phyloP scores from a whole-genome alignment of 2,888 invertebrate genomes.

The Cryptus viduatorius region DNA sequence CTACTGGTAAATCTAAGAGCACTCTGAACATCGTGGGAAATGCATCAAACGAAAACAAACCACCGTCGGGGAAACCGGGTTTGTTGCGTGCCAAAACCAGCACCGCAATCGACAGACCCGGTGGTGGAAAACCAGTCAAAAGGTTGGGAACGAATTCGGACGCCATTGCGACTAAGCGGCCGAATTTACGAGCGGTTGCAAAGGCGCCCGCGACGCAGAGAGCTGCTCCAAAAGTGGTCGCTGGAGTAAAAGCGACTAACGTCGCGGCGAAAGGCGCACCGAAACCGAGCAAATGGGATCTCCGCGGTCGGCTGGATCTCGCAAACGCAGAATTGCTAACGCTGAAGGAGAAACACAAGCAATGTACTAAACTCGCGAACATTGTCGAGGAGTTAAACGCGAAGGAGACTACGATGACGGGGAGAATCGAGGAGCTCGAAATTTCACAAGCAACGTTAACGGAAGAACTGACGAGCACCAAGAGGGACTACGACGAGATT shows the following conservation, averaged over 20 bases:
- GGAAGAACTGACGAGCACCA: constrained; percentile 87
- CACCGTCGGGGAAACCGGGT: constrained; percentile 63
- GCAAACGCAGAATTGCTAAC: constrained; percentile 87
- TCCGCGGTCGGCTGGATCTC: constrained; percentile 80
- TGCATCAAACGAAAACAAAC: constrained; percentile 76
- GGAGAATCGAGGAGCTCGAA: constrained; percentile 75
- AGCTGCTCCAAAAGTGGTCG: constrained; percentile 70
- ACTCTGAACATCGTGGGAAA: constrained; percentile 69
- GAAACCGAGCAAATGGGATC: constrained; percentile 82
- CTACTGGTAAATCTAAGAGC: constrained; percentile 72
- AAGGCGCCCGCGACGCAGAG: constrained; percentile 69
- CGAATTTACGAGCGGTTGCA: constrained; percentile 69
- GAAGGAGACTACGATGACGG: constrained; percentile 70
- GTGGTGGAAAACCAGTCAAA: constrained; percentile 70
- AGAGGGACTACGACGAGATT: constrained; percentile 86
- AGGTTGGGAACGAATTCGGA: constrained; percentile 71
- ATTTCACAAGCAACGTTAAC: constrained; percentile 85
- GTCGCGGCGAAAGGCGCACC: constrained; percentile 44
- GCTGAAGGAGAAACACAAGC: constrained; percentile 89
- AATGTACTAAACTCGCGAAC: constrained; percentile 84
- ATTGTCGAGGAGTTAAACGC: constrained; percentile 71
- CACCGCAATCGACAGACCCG: constrained; percentile 67
- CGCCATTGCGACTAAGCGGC: constrained; percentile 75
- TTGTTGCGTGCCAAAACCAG: constrained; percentile 76
- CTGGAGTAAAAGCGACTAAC: background rate